Evolutionary conservation across 2,888 invertebrate species (phyloP).

Genomic region (Amblyteles armatorius): DNA sequence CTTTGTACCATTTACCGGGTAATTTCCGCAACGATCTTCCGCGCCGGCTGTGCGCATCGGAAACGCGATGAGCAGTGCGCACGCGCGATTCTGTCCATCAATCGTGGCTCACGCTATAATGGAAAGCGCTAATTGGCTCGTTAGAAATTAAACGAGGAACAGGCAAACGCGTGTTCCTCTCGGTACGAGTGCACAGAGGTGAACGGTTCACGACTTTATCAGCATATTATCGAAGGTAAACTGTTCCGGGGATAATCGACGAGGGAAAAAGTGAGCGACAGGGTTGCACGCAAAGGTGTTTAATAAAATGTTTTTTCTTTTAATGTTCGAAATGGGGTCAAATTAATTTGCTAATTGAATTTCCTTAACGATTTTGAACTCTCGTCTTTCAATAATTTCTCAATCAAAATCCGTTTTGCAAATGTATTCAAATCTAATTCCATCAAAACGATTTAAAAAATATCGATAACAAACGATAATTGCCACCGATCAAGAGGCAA

Average conservation of each 20-base stretch:
- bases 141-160: constrained; percentile 67
- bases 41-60: constrained; percentile 7
- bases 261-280: neutral
- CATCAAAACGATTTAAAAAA: no score
- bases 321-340: no score
- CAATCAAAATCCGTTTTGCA: no score
- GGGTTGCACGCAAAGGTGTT: neutral
- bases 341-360: no score
- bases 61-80: neutral
- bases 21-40: constrained; percentile 40
- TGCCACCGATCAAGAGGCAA: neutral
- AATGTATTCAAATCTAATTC: no score
- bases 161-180: neutral
- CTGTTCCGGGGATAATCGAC: neutral
- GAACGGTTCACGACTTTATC: constrained; percentile 4
- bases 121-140: constrained; percentile 70
- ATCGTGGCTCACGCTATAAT: neutral
- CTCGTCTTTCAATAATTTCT: no score
- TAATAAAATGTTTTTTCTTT: neutral
- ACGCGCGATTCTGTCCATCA: neutral
- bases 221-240: constrained; percentile 13
- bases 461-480: neutral
- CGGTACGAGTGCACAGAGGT: neutral
- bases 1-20: constrained; percentile 1
- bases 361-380: no score